Evolutionary conservation across 2,888 invertebrate genomes (phyloP), one percentile per base, ranked within the genome.

Genomic region (Drosophila paramelanica): DNA sequence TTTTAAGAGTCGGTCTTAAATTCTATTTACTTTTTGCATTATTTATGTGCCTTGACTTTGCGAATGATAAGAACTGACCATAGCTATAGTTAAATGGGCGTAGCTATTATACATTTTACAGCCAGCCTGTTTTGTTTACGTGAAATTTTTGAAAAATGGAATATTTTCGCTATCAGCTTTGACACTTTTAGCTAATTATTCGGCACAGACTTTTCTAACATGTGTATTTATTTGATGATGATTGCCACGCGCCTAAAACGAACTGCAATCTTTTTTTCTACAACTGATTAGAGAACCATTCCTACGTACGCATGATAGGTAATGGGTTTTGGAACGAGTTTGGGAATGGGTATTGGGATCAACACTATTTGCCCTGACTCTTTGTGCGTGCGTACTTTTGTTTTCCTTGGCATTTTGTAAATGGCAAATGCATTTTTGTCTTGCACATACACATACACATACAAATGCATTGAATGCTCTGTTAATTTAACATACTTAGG

Each of bases 121-220:
- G 17, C 33, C 27, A 33, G 56, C 5, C 11, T 5, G 36, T 5
- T 8, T 42, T 51, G n/a, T 33, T 66, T 33, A 27, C 13, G 25
- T 33, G 13, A 45, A 36, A 25, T 42, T 23, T 11, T 20, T 11
- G 7, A 36, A 39, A 27, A 10, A 25, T 23, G 10, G 36, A 36
- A 51, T 27, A 58, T 42, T 46, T 53, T 20, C 14, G 42, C 58
- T 77, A 71, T 77, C 79, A 65, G 53, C 33, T 38, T 11, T 36
- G 50, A 61, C 64, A 67, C 64, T 71, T 62, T 33, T 31, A 45
- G 60, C 77, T 77, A 78, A 77, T 79, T 77, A 74, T 67, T 77
- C 42, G 51, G 46, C 57, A 67, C 70, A 79, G 47, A 45, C 58
- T 56, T 31, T 25, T 42, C 45, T 14, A 33, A 43, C n/a, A 25